A percentile compares a stretch with the other conserved stretches of the same genome.
Evolutionary conservation across 1,140 invertebrate genomes (phyloP).

Genomic region (Cotesia glomerata): DNA sequence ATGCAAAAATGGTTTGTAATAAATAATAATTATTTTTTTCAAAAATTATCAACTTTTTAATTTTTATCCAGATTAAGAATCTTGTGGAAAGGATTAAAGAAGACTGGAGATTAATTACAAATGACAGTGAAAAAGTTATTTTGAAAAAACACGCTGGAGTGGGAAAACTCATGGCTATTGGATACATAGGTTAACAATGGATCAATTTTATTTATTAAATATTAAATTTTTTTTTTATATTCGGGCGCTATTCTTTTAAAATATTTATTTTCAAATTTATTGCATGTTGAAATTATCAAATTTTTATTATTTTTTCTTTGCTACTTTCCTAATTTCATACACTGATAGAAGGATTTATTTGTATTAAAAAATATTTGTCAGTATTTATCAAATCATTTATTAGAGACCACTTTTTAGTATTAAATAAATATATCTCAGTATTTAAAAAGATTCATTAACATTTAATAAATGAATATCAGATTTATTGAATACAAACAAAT

Average conservation of each 20-base stretch:
- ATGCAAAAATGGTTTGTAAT: slow-evolving; percentile 20
- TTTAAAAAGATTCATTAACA: too few relatives aligned
- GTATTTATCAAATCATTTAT: too few relatives aligned
- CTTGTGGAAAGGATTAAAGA: slow-evolving; percentile 14
- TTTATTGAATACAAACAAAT: too few relatives aligned
- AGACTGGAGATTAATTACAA: slow-evolving; percentile 7
- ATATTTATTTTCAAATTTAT: too few relatives aligned
- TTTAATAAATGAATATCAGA: too few relatives aligned
- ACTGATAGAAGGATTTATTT: too few relatives aligned
- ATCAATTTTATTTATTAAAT: neutral
- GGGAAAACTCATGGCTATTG: slow-evolving; percentile 9
- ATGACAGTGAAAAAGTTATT: slow-evolving; percentile 1
- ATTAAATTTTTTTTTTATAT: neutral
- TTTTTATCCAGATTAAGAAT: slow-evolving; percentile 2
- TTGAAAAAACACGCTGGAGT: slow-evolving; percentile 19
- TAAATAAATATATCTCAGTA: too few relatives aligned
- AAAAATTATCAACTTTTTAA: neutral
- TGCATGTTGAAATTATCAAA: too few relatives aligned
- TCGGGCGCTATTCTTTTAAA: neutral
- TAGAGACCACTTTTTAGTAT: too few relatives aligned
- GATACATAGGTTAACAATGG: slow-evolving; percentile 20
- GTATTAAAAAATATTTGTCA: too few relatives aligned
- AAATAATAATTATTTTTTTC: neutral
- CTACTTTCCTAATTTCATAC: too few relatives aligned
- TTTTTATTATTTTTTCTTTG: too few relatives aligned